Evolutionary conservation across 2,797 vertebrate genomes (phyloP).

Genomic region (Mycteria americana): DNA sequence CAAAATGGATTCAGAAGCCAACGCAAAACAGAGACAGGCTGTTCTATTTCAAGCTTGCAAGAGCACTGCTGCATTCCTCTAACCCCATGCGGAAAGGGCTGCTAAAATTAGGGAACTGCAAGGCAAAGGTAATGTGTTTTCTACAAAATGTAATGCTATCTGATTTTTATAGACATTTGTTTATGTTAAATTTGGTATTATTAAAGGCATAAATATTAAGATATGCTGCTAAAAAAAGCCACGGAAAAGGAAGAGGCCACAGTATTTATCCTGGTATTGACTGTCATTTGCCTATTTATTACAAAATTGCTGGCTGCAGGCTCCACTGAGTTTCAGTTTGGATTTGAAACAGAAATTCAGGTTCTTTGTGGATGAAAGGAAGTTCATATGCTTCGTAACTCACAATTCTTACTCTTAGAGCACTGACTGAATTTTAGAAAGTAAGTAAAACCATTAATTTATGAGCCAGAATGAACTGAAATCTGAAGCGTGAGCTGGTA

Average conservation of each 20-base stretch:
- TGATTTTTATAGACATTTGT: not conserved
- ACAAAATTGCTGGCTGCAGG: not conserved
- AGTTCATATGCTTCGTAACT: not conserved
- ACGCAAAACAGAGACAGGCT: slow-evolving; percentile 20
- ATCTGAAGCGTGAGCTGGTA: not conserved
- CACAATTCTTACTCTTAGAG: not conserved
- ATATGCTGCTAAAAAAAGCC: not conserved
- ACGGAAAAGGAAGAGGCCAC: not conserved
- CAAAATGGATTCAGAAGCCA: slow-evolving; percentile 47
- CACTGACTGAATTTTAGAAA: not conserved
- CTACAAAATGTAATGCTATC: not conserved
- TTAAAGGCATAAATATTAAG: not conserved
- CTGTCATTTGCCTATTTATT: not conserved
- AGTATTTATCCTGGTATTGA: not conserved
- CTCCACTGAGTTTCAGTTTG: not conserved
- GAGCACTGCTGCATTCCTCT: slow-evolving; percentile 29
- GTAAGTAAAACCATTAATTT: not conserved
- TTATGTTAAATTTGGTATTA: not conserved
- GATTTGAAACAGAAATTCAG: not conserved
- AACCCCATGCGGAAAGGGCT: not conserved
- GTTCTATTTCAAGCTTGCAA: slow-evolving; percentile 17
- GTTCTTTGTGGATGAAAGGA: not conserved
- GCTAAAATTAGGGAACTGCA: not conserved
- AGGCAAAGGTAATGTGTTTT: not conserved
- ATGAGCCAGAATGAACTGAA: not conserved